Conservation (phyloP, 2,888 invertebrate genomes). For the Drosophila neutralis region DNA sequence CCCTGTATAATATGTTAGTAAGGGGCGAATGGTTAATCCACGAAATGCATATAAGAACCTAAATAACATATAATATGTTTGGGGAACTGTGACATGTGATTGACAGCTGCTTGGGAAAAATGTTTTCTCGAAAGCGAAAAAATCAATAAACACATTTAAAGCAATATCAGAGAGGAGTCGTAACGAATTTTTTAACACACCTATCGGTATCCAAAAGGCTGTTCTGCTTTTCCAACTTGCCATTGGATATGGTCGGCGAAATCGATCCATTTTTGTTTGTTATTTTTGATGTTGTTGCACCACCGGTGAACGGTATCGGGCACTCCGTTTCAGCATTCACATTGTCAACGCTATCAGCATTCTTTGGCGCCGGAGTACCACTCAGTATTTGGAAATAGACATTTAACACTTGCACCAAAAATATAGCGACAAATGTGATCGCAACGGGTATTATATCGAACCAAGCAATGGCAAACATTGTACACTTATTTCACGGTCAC, state of each 20-base stretch:
- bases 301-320: constrained; percentile 8
- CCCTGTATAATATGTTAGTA: constrained; percentile 1
- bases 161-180: not conserved
- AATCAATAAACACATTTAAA: constrained; percentile 11
- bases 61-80: not conserved
- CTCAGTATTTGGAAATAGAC: constrained; percentile 56
- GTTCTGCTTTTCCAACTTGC: constrained; percentile 75
- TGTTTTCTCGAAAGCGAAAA: constrained; percentile 10
- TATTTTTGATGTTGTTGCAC: constrained; percentile 1
- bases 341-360: constrained; percentile 33
- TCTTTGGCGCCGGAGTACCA: constrained; percentile 36
- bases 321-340: constrained; percentile 27
- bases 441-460: constrained; percentile 76
- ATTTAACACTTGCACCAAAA: constrained; percentile 75
- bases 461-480: constrained; percentile 76
- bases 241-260: constrained; percentile 41
- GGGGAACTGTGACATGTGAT: constrained; percentile 25
- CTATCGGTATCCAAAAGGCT: constrained; percentile 77
- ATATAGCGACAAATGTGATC: constrained; percentile 60
- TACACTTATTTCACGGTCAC: constrained; percentile 26
- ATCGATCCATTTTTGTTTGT: constrained; percentile 12
- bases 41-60: constrained; percentile 1
- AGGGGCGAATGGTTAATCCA: constrained; percentile 10
- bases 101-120: constrained; percentile 38
- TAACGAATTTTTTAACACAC: constrained; percentile 53